Percentiles rank a stretch among this genome's conserved stretches.
Conservation (phyloP, 2,113 vertebrate species). For the Anhinga anhinga region DNA sequence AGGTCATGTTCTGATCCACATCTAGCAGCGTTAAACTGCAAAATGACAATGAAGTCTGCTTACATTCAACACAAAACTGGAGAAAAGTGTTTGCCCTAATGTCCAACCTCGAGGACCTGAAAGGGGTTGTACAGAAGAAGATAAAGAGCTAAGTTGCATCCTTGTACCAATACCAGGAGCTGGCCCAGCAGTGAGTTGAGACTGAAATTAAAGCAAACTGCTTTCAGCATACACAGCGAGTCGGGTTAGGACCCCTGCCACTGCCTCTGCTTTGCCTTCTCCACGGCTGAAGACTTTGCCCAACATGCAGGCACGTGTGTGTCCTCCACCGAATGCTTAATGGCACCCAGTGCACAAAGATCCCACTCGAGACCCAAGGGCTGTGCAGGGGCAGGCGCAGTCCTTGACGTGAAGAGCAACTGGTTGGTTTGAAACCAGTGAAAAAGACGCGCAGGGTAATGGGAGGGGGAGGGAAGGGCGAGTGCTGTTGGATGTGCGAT, state of each 20-base stretch:
- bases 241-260: neutral
- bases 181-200: neutral
- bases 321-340: neutral
- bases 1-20: neutral
- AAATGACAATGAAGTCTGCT: neutral
- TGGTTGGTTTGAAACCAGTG: neutral
- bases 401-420: neutral
- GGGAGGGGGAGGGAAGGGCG: fast-evolving
- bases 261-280: neutral
- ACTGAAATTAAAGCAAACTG: neutral
- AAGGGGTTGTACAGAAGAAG: neutral
- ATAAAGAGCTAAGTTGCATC: neutral
- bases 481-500: neutral
- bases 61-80: neutral
- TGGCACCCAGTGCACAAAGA: fast-evolving
- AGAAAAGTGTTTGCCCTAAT: neutral
- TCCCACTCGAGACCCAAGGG: neutral
- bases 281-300: neutral
- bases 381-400: neutral
- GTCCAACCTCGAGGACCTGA: neutral
- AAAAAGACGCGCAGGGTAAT: fast-evolving
- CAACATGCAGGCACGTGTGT: fast-evolving
- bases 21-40: neutral
- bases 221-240: neutral
- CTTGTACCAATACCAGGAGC: neutral